Base-by-base conservation (phyloP, 2,797 vertebrate genomes). In the Tapirus indicus region DNA sequence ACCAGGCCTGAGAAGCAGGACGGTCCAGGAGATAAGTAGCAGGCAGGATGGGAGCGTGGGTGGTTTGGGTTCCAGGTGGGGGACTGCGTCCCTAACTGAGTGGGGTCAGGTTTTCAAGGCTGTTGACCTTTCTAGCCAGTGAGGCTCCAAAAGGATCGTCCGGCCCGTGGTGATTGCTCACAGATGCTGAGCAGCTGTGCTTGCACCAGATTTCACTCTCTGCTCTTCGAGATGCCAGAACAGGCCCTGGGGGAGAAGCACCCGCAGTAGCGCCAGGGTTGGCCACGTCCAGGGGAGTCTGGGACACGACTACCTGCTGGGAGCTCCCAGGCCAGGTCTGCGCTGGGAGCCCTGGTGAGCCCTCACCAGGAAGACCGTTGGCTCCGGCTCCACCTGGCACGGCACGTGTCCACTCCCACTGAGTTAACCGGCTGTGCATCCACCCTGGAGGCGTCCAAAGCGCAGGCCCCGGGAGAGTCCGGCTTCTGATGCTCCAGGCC, bases 401-500 rank as follows among this genome's bases (percentile, higher is more conserved):
- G 21, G 38, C 69, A 11, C 35, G 8, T 7, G 6, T 21, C 41
- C 35, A 13, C 38, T 25, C 35, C 20, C 18, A 11, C 8, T 17
- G 66, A 69, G n/a, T 69, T 69, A 69, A 38, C n/a, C n/a, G 18
- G n/a, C n/a, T 38, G n/a, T 69, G n/a, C 20, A 7, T 11, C 66
- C 18, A 69, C 66, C 66, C n/a, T 69, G 18, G n/a, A 10, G 18
- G n/a, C n/a, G n/a, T 8, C 0, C 1, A 27, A 21, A 52, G 49
- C 5, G n/a, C 0, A 5, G 32, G 18, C 20, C 18, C 66, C 18
- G 10, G 32, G 66, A 35, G 18, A 69, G 66, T 6, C 1, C 10
- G 69, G 27, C 13, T 11, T 80, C 89, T 86, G 49, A 25, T 32
- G 49, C 2, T 0, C 0, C 1, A 0, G 41, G 44, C 18, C 80